Percentiles rank a stretch among this genome's conserved stretches.
phyloP scores from a whole-genome alignment of 2,797 vertebrate species.

The Gymnoscopelus braueri region DNA sequence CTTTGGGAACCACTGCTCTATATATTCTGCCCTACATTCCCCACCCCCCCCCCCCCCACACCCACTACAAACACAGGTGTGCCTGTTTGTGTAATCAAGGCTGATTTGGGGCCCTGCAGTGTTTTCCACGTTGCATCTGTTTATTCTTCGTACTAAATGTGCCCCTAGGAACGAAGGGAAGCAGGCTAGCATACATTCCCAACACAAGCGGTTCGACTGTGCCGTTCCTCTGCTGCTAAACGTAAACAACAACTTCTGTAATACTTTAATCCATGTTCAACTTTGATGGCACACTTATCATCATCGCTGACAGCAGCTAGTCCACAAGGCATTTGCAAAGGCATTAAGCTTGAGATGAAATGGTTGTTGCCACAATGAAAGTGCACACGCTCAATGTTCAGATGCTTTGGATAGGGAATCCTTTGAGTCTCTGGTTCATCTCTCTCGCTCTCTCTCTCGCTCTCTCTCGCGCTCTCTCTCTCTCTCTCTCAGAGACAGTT shows the following conservation, averaged over 20 bases:
- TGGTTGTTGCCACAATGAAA: conserved; percentile 57
- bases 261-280: conserved; percentile 37
- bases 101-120: too few species aligned
- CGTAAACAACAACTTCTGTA: conserved; percentile 20
- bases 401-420: conserved; percentile 44
- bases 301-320: conserved; percentile 45
- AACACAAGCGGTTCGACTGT: conserved; percentile 28
- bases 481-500: conserved; percentile 29
- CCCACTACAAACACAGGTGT: too few species aligned
- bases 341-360: conserved; percentile 52
- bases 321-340: conserved; percentile 41
- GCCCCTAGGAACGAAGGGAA: too few species aligned
- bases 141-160: too few species aligned
- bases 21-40: too few species aligned
- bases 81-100: too few species aligned
- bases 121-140: too few species aligned
- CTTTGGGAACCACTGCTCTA: too few species aligned
- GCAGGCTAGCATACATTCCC: too few species aligned
- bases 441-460: conserved; percentile 27
- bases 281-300: conserved; percentile 26
- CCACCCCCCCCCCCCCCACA: too few species aligned
- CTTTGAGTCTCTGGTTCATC: conserved; percentile 37
- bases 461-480: conserved; percentile 6
- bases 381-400: conserved; percentile 40
- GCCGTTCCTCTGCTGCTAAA: conserved; percentile 29